Evolutionary conservation across 2,888 invertebrate genomes (phyloP).

Genomic region (Eugnorisma glareosa): DNA sequence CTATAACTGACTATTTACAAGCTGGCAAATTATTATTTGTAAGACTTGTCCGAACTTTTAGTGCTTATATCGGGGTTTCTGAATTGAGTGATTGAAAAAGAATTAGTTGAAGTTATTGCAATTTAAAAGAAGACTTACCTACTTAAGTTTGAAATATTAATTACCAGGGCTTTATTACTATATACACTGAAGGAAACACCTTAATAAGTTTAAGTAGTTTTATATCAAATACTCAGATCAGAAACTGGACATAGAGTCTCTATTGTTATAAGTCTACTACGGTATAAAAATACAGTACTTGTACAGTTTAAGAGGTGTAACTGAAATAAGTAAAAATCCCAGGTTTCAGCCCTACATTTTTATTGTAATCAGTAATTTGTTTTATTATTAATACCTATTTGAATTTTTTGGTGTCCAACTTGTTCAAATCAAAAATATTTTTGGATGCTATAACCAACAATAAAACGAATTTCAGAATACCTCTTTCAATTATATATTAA

Average conservation of each 20-base stretch:
- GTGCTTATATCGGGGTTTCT: neutral
- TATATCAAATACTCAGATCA: neutral
- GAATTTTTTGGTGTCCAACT: neutral
- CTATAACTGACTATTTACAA: neutral
- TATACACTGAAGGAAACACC: neutral
- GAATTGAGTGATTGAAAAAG: neutral
- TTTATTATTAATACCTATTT: neutral
- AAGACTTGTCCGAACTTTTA: neutral
- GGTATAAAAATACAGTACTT: neutral
- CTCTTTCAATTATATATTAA: constrained; percentile 10
- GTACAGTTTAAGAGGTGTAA: neutral
- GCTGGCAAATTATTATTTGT: neutral
- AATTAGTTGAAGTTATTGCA: neutral
- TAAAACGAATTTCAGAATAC: neutral
- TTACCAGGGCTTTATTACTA: neutral
- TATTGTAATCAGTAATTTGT: neutral
- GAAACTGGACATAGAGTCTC: neutral
- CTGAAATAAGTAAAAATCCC: neutral
- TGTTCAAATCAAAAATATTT: neutral
- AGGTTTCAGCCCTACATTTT: neutral
- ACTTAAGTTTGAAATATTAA: neutral
- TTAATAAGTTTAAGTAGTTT: neutral
- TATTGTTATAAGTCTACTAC: neutral
- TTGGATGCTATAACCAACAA: neutral
- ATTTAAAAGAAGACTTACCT: neutral